Base-by-base conservation (phyloP, 23 tunicate genomes). In the Clavelina lepadiformis region DNA sequence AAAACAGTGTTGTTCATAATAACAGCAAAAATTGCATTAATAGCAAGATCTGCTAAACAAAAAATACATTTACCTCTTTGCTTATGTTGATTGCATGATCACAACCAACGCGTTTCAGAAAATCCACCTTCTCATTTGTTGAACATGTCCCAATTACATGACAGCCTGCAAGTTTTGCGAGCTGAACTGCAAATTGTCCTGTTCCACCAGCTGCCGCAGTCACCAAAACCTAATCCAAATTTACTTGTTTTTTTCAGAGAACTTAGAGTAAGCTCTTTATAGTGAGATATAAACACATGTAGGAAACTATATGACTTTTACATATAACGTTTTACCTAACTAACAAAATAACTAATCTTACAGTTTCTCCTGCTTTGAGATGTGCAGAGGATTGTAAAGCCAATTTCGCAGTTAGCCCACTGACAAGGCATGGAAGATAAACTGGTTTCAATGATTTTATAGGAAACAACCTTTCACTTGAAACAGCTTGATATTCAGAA, bases 181-280 rank as follows among this genome's bases (percentile, higher is more conserved):
- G 59, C 65, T 94, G 99, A 18, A 86, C 89, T 13, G 99, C 99
- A 76, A 94, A 94, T 64, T 94, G 99, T 20, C 99, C 99, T 31
- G 99, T 94, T 3, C 99, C 99, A 13, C 99, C 99, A 30, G 99
- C 94, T 15, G 99, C 99, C 7, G 95, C 99, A 23, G 99, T 94
- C 5, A 94, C 95, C 51, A 80, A 57, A 26, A 79, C 98, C 92
- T 91, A 34, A 4, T 49, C 2, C 21, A 6, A 70, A 52, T 22
- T n/a, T n/a, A n/a, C n/a, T n/a, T n/a, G n/a, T n/a, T n/a, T n/a
- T n/a, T n/a, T n/a, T n/a, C n/a, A n/a, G 11, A 56, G 26, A n/a
- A 11, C n/a, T n/a, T 56, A n/a, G 19, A 7, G n/a, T 61, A 8
- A 24, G 15, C 8, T 26, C 28, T 29, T 46, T 50, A 32, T 65